These are phyloP conservation scores for Periophthalmus modestus DNA, from an alignment of 2,113 vertebrate genomes.

Conservation along the genomic window DNA sequence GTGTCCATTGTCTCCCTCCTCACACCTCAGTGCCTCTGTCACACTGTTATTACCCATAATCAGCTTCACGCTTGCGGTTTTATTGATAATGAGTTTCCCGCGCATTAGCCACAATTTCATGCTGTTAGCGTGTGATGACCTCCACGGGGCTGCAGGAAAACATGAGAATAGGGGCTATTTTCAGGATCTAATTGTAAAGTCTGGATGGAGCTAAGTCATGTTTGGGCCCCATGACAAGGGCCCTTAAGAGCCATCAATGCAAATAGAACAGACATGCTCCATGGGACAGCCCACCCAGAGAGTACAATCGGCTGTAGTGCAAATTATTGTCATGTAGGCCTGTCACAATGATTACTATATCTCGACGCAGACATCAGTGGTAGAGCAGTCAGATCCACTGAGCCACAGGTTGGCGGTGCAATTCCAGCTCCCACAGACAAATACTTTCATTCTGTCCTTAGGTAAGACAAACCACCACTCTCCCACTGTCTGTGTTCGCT, in stretches of 20 bases:
- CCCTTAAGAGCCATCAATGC: constrained; percentile 37
- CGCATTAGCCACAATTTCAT: constrained; percentile 79
- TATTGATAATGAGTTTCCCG: constrained; percentile 80
- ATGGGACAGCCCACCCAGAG: background rate
- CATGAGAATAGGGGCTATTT: constrained; percentile 55
- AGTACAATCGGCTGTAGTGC: background rate
- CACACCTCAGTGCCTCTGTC: constrained; percentile 69
- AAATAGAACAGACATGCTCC: constrained; percentile 5
- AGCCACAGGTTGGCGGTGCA: too few species aligned
- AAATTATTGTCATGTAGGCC: background rate
- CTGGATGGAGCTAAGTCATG: background rate
- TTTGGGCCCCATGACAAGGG: constrained; percentile 38
- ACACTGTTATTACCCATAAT: constrained; percentile 79
- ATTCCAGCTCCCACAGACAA: too few species aligned
- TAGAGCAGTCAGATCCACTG: too few species aligned
- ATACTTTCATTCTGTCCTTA: too few species aligned
- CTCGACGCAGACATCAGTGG: too few species aligned
- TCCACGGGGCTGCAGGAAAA: constrained; percentile 74
- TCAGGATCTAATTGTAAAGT: constrained; percentile 52
- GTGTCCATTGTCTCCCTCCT: constrained; percentile 57
- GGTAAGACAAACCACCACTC: too few species aligned
- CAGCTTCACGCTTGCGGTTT: constrained; percentile 79
- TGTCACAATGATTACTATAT: too few species aligned
- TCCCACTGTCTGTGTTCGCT: too few species aligned
- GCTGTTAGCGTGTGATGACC: constrained; percentile 73